Evolutionary conservation across 2,888 invertebrate genomes (phyloP).

Genomic region (Cheilosia vulpina): DNA sequence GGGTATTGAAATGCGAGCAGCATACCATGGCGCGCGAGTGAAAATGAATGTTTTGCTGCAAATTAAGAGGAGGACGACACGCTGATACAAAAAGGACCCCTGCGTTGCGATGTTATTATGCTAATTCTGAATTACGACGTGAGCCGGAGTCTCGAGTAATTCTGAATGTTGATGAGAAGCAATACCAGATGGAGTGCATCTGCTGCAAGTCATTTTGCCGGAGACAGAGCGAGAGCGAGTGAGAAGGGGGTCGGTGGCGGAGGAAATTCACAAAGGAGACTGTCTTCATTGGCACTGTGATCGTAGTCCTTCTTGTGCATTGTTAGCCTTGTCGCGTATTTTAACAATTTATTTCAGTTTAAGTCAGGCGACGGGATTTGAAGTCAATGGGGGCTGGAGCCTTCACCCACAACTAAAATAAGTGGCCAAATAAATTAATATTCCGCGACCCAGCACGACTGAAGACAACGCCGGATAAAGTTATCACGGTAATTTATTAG

Average conservation of each 20-base stretch:
- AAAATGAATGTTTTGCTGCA: constrained; percentile 55
- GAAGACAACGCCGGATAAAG: constrained; percentile 43
- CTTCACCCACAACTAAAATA: constrained; percentile 26
- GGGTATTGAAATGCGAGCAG: constrained; percentile 33
- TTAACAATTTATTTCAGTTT: constrained; percentile 57
- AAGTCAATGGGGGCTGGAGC: constrained; percentile 3
- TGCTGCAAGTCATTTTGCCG: constrained; percentile 40
- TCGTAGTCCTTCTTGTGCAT: constrained; percentile 20
- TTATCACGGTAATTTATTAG: constrained; percentile 40
- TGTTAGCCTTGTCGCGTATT: constrained; percentile 47
- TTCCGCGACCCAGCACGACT: constrained; percentile 20
- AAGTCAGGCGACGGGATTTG: constrained; percentile 1
- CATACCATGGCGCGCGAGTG: constrained; percentile 22
- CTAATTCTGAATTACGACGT: constrained; percentile 70
- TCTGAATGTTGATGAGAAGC: constrained; percentile 63
- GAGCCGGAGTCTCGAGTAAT: constrained; percentile 62
- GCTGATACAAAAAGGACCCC: constrained; percentile 47
- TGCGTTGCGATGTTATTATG: constrained; percentile 58
- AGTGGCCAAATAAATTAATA: constrained; percentile 60
- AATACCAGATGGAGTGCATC: constrained; percentile 24
- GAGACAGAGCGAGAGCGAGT: neutral
- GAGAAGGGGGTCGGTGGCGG: neutral
- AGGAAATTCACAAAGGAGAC: neutral
- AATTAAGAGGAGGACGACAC: constrained; percentile 45
- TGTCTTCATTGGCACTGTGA: constrained; percentile 4